These are phyloP conservation scores for Bufo bufo DNA, from an alignment of 2,113 vertebrate species.

Conservation along the genomic window DNA sequence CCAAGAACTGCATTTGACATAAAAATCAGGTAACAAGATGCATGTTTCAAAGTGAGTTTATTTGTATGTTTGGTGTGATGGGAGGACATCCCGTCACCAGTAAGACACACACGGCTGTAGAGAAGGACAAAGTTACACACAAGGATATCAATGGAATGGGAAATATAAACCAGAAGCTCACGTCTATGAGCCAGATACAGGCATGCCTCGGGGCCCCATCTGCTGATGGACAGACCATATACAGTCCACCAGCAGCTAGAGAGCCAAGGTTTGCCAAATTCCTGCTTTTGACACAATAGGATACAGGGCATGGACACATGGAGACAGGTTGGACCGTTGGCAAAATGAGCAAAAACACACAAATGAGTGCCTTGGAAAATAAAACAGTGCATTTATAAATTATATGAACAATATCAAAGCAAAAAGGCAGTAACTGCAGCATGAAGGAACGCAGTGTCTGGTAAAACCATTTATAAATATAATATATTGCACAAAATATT, in stretches of 20 bases:
- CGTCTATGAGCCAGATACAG: not conserved
- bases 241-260: not conserved
- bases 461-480: conserved; percentile 58
- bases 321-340: conserved; percentile 4
- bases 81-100: conserved; percentile 7
- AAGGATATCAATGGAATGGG: conserved; percentile 6
- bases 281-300: conserved; percentile 12
- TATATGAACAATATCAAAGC: conserved; percentile 57
- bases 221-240: not conserved
- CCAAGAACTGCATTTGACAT: not conserved
- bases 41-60: conserved; percentile 57
- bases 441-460: conserved; percentile 56
- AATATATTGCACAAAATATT: conserved; percentile 57
- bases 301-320: conserved; percentile 12
- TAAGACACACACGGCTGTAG: conserved; percentile 41
- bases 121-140: conserved; percentile 27
- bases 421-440: conserved; percentile 53
- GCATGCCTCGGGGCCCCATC: not conserved
- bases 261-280: not conserved
- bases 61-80: conserved; percentile 36
- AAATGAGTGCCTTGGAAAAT: conserved; percentile 51
- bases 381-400: conserved; percentile 60
- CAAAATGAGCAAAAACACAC: conserved; percentile 45
- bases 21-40: not conserved
- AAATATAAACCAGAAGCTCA: not conserved